Evolutionary conservation across 2,797 vertebrate species (phyloP).

Genomic region (Propithecus deckenii): DNA sequence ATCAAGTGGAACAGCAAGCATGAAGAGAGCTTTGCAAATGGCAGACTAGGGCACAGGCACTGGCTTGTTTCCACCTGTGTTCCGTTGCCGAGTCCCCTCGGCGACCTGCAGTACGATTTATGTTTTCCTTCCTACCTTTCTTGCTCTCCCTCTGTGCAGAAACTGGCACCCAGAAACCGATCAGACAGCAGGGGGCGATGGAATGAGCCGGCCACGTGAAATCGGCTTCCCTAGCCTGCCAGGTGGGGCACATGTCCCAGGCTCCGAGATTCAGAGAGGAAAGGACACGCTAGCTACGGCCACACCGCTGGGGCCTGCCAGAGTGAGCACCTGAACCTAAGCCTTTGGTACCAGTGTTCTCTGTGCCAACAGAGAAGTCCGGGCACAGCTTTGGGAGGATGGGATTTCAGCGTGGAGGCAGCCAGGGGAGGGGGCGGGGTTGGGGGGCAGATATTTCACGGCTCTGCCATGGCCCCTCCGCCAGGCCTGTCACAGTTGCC

Average conservation of each 20-base stretch:
- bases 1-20: not conserved
- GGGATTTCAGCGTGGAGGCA: not conserved
- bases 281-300: not conserved
- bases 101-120: not conserved
- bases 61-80: not conserved
- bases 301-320: not conserved
- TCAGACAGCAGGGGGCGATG: not conserved
- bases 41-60: not conserved
- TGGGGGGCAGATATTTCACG: not conserved
- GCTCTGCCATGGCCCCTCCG: not conserved
- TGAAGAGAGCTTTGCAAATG: not conserved
- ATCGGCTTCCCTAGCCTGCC: not conserved
- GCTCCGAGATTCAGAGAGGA: not conserved
- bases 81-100: not conserved
- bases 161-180: not conserved
- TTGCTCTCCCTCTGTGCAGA: not conserved
- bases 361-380: not conserved
- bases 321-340: not conserved
- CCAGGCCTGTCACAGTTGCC: not conserved
- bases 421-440: no score
- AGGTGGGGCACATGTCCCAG: not conserved
- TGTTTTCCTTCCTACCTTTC: not conserved
- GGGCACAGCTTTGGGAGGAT: not conserved
- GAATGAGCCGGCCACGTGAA: not conserved
- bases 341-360: not conserved